Evolutionary conservation across 2,797 vertebrate genomes (phyloP).

Genomic region (Chelon labrosus): DNA sequence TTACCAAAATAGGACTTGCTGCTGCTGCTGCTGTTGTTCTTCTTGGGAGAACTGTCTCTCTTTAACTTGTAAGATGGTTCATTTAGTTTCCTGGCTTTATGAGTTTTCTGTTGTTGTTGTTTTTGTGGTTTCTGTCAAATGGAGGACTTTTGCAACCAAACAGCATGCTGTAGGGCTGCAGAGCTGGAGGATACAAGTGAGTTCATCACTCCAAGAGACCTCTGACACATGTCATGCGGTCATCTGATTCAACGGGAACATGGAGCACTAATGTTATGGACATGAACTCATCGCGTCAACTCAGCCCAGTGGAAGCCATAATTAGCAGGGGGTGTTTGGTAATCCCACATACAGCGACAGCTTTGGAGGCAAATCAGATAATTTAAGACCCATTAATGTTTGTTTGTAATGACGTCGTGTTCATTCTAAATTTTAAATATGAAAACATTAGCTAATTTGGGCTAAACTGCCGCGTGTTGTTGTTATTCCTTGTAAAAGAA

Average conservation of each 20-base stretch:
- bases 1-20: neutral
- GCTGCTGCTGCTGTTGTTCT: neutral
- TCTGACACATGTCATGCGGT: neutral
- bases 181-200: neutral
- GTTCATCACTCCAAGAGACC: neutral
- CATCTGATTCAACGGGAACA: constrained; percentile 14
- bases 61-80: neutral
- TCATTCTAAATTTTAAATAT: constrained; percentile 39
- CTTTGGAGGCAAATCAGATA: constrained; percentile 41
- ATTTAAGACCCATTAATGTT: constrained; percentile 42
- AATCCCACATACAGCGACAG: constrained; percentile 50
- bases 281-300: constrained; percentile 37
- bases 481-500: constrained; percentile 50
- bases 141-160: neutral
- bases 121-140: neutral
- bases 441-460: constrained; percentile 42
- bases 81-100: neutral
- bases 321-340: constrained; percentile 37
- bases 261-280: neutral
- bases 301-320: constrained; percentile 28
- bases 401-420: constrained; percentile 31
- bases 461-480: constrained; percentile 6
- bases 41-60: neutral
- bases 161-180: neutral
- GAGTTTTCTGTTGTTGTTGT: neutral